Evolutionary conservation across 2,888 invertebrate genomes (phyloP).

Genomic region (Caenorhabditis parvicauda): DNA sequence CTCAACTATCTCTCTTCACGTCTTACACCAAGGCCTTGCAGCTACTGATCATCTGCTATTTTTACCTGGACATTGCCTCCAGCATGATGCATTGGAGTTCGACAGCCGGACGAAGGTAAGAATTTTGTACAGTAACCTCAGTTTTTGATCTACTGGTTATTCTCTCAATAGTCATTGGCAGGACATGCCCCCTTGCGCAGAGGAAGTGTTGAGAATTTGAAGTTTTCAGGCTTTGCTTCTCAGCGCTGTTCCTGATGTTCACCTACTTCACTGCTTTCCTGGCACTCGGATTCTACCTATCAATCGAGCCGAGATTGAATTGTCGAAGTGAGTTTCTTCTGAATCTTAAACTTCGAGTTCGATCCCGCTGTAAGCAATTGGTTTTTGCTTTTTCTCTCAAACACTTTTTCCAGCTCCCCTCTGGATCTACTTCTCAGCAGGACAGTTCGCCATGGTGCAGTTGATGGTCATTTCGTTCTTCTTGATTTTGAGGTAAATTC

Average conservation of each 20-base stretch:
- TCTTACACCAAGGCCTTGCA: conserved; percentile 43
- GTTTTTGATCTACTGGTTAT: conserved; percentile 6
- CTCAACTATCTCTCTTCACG: conserved; percentile 34
- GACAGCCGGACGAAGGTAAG: conserved; percentile 34
- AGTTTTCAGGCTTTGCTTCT: conserved; percentile 38
- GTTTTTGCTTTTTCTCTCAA: neutral
- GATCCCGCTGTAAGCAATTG: neutral
- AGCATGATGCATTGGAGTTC: conserved; percentile 50
- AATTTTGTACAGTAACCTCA: neutral
- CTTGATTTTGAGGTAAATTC: conserved; percentile 18
- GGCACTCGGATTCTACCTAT: conserved; percentile 40
- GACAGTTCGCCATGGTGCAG: conserved; percentile 45
- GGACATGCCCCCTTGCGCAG: neutral
- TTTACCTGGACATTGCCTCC: conserved; percentile 47
- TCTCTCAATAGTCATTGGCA: neutral
- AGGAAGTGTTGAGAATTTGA: no score
- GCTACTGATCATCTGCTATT: conserved; percentile 46
- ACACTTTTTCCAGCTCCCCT: conserved; percentile 32
- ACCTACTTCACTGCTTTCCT: conserved; percentile 46
- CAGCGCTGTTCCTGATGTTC: conserved; percentile 42
- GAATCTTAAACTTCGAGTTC: neutral
- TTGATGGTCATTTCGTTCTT: conserved; percentile 42
- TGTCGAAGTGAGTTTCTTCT: conserved; percentile 31
- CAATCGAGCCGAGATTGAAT: conserved; percentile 42
- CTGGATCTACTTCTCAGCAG: conserved; percentile 49